A percentile compares a stretch with the other conserved stretches of the same genome.
Evolutionary conservation across 2,797 vertebrate species (phyloP).

Genomic region (Diplodus puntazzo): DNA sequence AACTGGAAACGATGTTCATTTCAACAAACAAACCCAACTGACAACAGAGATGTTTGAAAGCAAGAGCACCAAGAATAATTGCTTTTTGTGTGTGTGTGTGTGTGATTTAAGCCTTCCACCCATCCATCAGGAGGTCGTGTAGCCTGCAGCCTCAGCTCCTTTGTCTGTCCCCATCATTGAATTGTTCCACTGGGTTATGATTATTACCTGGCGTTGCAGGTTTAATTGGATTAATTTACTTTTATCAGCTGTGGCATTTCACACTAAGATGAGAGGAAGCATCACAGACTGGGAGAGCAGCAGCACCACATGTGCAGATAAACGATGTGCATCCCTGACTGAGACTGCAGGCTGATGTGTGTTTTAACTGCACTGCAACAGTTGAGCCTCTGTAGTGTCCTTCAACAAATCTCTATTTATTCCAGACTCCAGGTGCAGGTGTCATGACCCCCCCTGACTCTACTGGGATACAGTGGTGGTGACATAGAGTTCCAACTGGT

Average conservation of each 20-base stretch:
- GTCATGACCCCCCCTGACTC: neutral
- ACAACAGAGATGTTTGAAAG: neutral
- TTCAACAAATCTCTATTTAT: neutral
- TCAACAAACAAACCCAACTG: neutral
- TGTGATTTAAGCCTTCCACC: no score
- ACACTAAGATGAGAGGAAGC: neutral
- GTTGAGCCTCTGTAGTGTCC: no score
- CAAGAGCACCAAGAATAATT: neutral
- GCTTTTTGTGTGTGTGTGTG: no score
- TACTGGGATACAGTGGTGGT: no score
- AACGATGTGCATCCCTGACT: neutral
- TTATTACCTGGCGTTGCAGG: neutral
- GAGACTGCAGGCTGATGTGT: neutral
- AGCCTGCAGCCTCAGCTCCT: neutral
- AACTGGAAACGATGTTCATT: neutral
- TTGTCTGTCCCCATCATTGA: neutral
- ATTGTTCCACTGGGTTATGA: neutral
- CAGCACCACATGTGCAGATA: neutral
- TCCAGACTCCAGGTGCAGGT: neutral
- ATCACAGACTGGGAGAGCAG: neutral
- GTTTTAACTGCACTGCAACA: neutral
- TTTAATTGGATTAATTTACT: neutral
- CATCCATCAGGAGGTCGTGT: constrained; percentile 1
- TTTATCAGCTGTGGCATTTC: neutral
- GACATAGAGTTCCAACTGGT: no score